Evolutionary conservation across 2,113 vertebrate genomes (phyloP).

Genomic region (Psittacara wagleri): DNA sequence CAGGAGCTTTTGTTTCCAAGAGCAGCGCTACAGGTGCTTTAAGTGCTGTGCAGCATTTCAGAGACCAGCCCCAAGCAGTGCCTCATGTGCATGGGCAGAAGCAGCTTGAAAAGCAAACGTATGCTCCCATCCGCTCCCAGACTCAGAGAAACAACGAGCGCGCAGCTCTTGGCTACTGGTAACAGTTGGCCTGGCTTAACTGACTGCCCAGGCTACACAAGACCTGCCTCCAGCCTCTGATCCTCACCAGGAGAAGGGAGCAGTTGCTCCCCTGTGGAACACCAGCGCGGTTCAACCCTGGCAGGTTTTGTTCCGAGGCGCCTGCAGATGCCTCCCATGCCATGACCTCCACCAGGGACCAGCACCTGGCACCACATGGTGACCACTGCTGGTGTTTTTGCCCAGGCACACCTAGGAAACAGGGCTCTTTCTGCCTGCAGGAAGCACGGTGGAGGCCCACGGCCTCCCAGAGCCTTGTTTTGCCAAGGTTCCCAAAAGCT

Average conservation of each 20-base stretch:
- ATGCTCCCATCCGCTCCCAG: background rate
- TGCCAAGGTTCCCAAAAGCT: background rate
- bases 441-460: background rate
- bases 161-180: background rate
- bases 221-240: background rate
- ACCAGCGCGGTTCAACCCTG: background rate
- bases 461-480: background rate
- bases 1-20: background rate
- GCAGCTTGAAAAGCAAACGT: background rate
- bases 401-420: background rate
- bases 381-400: background rate
- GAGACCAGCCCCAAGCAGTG: background rate
- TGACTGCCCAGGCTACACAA: background rate
- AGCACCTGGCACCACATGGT: background rate
- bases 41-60: accelerated
- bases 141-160: background rate
- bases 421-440: background rate
- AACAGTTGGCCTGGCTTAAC: background rate
- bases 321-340: background rate
- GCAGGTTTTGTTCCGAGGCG: background rate
- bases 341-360: background rate
- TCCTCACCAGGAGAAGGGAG: background rate
- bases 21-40: background rate
- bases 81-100: background rate
- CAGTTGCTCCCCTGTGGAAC: accelerated